Evolutionary conservation across 2,113 vertebrate genomes (phyloP), one percentile per base, ranked within the genome.

Genomic region (Melanerpes aurifrons): DNA sequence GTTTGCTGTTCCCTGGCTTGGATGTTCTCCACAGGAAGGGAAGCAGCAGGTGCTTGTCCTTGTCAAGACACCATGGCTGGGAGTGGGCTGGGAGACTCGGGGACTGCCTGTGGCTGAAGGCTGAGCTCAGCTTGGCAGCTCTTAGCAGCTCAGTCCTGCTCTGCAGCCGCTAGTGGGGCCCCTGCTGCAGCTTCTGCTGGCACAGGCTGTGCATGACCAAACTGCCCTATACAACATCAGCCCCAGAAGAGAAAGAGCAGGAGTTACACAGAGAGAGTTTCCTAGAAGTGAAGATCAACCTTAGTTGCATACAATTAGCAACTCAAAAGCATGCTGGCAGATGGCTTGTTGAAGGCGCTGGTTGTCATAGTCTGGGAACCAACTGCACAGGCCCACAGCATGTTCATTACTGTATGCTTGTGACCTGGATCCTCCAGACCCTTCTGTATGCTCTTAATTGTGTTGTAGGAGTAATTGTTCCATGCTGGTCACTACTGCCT

Each of bases 141-240:
- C 22, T 67, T 45, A 53, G 32, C 25, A 56, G 62, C 77, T 72
- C 5, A 3, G 19, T 28, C 15, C 53, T 56, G 62, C 40, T 74
- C 70, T 8, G 6, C 58, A 63, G 67, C 5, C 4, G 37, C 12
- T 2, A 1, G 28, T 2, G 7, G 47, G 43, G 12, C 19, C 19
- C 5, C 4, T 2, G 62, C 53, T 81, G 26, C 62, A 67, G 37
- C n/a, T 17, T 5, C 16, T 0, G 0, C 13, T 67, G 25, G 43
- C 40, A 67, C 3, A 3, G 72, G n/a, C 29, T 59, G 12, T 24
- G 7, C 0, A 0, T 80, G 54, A 86, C 56, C 18, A 48, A 29
- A 14, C 35, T 37, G 57, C 40, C 15, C 63, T 1, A 1, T 32
- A 61, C 4, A 8, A 26, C 7, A 6, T 15, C 19, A 61, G 32